A percentile compares a stretch with the other conserved stretches of the same genome.
Evolutionary conservation across 2,113 vertebrate species (phyloP).

Genomic region (Burhinus bistriatus): DNA sequence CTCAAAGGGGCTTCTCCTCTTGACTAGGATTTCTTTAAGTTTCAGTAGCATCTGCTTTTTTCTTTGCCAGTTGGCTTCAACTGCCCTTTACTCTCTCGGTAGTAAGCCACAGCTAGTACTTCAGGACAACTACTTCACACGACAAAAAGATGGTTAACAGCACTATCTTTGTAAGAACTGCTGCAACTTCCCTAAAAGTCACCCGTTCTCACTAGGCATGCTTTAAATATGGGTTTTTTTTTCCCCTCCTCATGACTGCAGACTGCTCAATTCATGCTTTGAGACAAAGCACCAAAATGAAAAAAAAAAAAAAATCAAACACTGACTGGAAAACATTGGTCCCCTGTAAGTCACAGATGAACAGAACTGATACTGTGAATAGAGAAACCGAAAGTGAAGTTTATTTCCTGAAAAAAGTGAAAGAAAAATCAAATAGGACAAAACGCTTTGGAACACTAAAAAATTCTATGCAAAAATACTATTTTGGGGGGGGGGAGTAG

Average conservation of each 20-base stretch:
- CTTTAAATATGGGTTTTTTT: not conserved
- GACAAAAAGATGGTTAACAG: not conserved
- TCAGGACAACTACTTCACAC: not conserved
- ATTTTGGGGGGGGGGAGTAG: no score
- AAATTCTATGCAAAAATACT: not conserved
- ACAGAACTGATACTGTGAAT: not conserved
- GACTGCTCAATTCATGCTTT: not conserved
- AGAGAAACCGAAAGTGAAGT: not conserved
- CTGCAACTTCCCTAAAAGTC: not conserved
- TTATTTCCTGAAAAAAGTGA: not conserved
- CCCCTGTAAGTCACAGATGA: not conserved
- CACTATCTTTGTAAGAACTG: not conserved
- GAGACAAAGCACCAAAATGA: not conserved
- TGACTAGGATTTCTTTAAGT: not conserved
- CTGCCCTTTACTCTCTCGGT: not conserved
- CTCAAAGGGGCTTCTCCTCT: not conserved
- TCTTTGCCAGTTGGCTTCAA: not conserved
- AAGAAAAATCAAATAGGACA: not conserved
- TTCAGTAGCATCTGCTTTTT: not conserved
- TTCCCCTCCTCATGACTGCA: not conserved
- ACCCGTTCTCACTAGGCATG: not conserved
- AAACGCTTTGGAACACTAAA: not conserved
- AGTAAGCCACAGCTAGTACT: not conserved
- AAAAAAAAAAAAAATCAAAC: not conserved
- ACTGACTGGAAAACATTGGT: accelerated